Evolutionary conservation across 2,113 vertebrate species (phyloP), one percentile per base, ranked within the genome.

Genomic region (Phrynosoma blainvillii): DNA sequence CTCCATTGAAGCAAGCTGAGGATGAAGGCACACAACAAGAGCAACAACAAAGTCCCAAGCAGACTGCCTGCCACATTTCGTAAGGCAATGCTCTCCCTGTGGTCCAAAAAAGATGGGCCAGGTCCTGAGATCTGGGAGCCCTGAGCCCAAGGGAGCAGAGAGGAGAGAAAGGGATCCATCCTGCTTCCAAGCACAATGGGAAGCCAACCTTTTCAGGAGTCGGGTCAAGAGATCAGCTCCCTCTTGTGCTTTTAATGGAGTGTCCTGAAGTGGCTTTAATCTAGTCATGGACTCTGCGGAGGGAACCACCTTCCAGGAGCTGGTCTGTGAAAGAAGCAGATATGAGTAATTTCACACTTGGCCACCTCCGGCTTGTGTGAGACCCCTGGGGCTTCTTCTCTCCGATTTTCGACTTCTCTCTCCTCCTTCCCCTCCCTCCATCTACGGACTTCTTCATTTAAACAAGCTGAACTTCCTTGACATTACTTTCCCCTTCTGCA

Each of bases 261-360:
- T 11, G n/a, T 20, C 23, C 62, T 10, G 42, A 42, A 42, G 78
- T 16, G 52, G 30, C 78, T 78, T 90, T 82, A 30, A 85, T 84
- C 73, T 85, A 59, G 71, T 66, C 2, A 10, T 59, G 68, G 14
- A 21, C 25, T 40, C 32, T 10, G 52, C 4, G 54, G 52, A 66
- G 18, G 47, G 76, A 40, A 13, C 36, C 32, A 1, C 4, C 2
- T 71, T 59, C 74, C n/a, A 66, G 87, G 87, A 74, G 18, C 13
- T 18, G 56, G 78, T 21, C 30, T n/a, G 36, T 52, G 71, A 84
- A 79, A 59, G 20, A 42, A 82, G 68, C 42, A 75, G 40, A 62
- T 47, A 13, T 47, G 40, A 78, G 27, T 75, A 86, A 80, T 91
- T 76, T 86, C 84, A 75, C 42, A 83, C 74, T 79, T 79, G 84